A percentile compares a stretch with the other conserved stretches of the same genome.
Evolutionary conservation across 2,113 vertebrate genomes (phyloP).

Genomic region (Crotalus viridis): DNA sequence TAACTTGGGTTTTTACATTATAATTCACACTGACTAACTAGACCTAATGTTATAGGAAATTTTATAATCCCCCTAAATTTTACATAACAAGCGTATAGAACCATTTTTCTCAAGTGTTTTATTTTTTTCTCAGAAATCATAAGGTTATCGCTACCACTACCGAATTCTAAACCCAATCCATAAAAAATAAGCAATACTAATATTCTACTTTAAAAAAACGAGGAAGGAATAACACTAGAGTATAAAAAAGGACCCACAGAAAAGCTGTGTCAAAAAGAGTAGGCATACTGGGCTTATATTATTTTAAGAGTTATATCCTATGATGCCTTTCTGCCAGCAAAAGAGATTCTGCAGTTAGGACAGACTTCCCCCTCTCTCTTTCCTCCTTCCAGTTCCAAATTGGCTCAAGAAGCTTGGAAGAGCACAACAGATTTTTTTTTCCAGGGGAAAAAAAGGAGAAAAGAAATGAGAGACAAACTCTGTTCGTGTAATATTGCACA

Average conservation of each 20-base stretch:
- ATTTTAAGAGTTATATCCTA: not conserved
- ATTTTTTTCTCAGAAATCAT: not conserved
- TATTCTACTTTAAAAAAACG: not conserved
- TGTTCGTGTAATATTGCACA: not conserved
- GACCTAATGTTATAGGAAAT: not conserved
- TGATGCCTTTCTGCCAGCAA: not conserved
- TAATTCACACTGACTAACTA: not conserved
- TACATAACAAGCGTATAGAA: not conserved
- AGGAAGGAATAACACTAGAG: not conserved
- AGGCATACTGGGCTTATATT: not conserved
- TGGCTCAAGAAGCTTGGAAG: not conserved
- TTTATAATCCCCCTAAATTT: not conserved
- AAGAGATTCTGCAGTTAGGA: not conserved
- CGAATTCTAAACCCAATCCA: not conserved
- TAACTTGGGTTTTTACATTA: not conserved
- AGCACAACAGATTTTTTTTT: not conserved
- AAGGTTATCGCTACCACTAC: too few species aligned
- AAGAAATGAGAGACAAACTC: not conserved
- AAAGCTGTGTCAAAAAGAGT: not conserved
- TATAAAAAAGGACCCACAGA: not conserved
- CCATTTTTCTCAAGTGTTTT: not conserved
- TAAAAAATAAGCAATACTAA: not conserved
- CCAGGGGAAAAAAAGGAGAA: not conserved
- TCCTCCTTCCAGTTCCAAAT: not conserved
- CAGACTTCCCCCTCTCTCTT: not conserved